Conservation (phyloP, 2,113 vertebrate genomes). For the Albula glossodonta region DNA sequence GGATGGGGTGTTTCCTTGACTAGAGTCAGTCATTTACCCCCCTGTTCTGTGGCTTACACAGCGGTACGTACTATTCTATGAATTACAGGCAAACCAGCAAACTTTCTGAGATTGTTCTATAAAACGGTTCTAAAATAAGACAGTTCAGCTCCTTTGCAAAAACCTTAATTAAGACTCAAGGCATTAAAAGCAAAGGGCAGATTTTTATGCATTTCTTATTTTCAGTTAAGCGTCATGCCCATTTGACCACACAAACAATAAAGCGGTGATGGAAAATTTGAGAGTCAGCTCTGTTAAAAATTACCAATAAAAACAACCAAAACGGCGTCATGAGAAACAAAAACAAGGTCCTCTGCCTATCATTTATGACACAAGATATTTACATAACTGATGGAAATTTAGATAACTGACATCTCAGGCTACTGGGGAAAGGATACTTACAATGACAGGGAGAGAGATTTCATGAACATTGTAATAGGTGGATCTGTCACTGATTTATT, state of each 20-base stretch:
- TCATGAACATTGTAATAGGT: not conserved
- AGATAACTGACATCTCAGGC: not conserved
- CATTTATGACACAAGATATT: not conserved
- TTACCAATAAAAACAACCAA: not conserved
- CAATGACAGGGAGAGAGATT: not conserved
- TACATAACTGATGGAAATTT: not conserved
- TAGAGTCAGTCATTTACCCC: not conserved
- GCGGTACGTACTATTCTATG: conserved; percentile 33
- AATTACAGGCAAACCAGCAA: conserved; percentile 36
- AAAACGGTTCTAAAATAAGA: conserved; percentile 34
- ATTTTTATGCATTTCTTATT: conserved; percentile 22
- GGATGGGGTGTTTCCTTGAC: not conserved
- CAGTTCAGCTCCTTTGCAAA: conserved; percentile 6
- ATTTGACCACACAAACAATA: conserved; percentile 28
- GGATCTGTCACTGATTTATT: not conserved
- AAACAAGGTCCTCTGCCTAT: not conserved
- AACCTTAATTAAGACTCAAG: conserved; percentile 22
- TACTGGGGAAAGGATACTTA: too few relatives aligned
- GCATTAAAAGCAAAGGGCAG: not conserved
- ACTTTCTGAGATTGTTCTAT: conserved; percentile 12
- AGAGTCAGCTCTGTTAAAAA: not conserved
- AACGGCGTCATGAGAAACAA: not conserved
- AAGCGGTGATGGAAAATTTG: conserved; percentile 8
- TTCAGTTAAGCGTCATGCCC: conserved; percentile 8
- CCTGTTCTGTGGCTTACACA: not conserved